Evolutionary conservation across 2,797 vertebrate species (phyloP).

Genomic region (Adelosebastes latens): DNA sequence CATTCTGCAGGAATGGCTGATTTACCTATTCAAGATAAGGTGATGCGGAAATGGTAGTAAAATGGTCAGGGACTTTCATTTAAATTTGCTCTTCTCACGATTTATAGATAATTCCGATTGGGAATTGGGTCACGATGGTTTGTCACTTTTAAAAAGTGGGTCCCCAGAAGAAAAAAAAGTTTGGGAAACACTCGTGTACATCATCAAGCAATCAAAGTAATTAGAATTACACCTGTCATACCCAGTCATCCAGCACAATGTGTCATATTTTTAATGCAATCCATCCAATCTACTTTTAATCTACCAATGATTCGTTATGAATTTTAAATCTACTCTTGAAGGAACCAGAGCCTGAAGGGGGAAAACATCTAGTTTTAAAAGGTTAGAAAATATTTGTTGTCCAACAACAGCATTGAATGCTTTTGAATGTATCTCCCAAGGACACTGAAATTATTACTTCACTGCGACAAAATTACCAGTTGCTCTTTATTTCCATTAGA

Average conservation of each 20-base stretch:
- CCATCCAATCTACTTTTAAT: neutral
- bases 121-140: too few relatives aligned
- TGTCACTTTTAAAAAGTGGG: too few relatives aligned
- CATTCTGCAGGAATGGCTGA: too few relatives aligned
- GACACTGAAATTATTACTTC: conserved; percentile 32
- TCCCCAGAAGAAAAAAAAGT: too few relatives aligned
- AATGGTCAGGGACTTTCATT: too few relatives aligned
- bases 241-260: neutral
- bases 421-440: conserved; percentile 13
- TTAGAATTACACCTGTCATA: neutral
- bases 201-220: neutral
- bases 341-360: neutral
- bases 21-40: too few relatives aligned
- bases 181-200: neutral
- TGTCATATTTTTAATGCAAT: neutral
- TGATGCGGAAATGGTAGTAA: too few relatives aligned
- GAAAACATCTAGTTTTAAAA: neutral
- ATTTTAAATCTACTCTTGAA: neutral
- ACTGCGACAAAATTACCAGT: conserved; percentile 32
- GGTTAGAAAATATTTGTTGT: neutral
- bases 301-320: neutral
- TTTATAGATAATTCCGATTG: too few relatives aligned
- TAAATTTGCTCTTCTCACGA: too few relatives aligned
- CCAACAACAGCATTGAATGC: neutral
- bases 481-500: conserved; percentile 39